Base-by-base conservation (phyloP, 92 coral and sea anemone species). In the Paramuricea clavata region DNA sequence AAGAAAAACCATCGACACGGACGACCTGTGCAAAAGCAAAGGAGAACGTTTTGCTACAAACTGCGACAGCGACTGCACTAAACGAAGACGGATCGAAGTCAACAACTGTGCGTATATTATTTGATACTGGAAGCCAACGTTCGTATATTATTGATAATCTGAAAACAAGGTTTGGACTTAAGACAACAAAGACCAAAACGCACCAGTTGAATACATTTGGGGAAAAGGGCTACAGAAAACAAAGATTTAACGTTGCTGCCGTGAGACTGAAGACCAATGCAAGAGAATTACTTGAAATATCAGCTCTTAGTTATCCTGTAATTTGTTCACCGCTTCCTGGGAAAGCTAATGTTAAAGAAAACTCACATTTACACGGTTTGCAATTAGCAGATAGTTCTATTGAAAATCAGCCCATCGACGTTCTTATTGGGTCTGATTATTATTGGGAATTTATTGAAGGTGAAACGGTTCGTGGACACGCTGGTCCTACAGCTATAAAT, bases 341-440 rank as follows among this genome's bases (percentile, higher is more conserved):
- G 0, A 49, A 47, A 1, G 84, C 90, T 6, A 86, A 92, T 2
- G 52, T 76, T 11, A 31, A 43, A 25, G 50, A 41, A 13, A 85
- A 85, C 52, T 77, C 84, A 13, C 92, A 92, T 82, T 68, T 92
- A 19, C 85, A 67, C 0, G 86, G 78, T 4, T 49, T 88, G 22
- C 69, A 81, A 12, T 42, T 92, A 17, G 92, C 91, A 5, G 92
- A 79, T 49, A 42, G 77, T 76, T 83, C 72, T 2, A 71, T 83
- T 17, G 73, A 85, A 32, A 44, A 82, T 23, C 75, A 92, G 21
- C 13, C 87, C 0, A 75, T 89, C 15, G 95, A 90, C 71, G 69
- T 90, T 19, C 85, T 93, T 15, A 90, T 93, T 17, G 93, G 95
- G 1, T 87, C 93, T 0, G 95, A 87, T 76, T 26, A 93, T 73